Evolutionary conservation across 2,113 vertebrate genomes (phyloP).

Genomic region (Nerophis ophidion): DNA sequence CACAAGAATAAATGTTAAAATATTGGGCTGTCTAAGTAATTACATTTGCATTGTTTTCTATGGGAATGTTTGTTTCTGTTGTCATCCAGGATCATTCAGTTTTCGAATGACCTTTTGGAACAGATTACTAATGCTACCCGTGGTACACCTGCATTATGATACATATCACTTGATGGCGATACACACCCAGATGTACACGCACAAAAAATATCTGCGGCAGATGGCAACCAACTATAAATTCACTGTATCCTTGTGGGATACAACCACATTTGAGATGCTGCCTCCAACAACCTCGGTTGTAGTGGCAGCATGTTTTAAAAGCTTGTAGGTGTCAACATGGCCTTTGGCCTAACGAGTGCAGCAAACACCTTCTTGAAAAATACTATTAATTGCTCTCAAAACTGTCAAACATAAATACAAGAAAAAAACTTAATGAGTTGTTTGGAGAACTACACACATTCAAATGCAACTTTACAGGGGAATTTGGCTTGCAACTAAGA

Average conservation of each 20-base stretch:
- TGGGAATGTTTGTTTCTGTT: too few relatives aligned
- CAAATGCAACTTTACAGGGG: conserved; percentile 20
- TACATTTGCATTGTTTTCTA: too few relatives aligned
- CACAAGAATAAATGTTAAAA: too few relatives aligned
- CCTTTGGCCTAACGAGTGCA: conserved; percentile 16
- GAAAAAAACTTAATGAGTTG: conserved; percentile 22
- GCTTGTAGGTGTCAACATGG: conserved; percentile 9
- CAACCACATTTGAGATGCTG: background rate
- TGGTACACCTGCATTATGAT: too few relatives aligned
- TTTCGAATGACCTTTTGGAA: too few relatives aligned
- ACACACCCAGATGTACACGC: background rate
- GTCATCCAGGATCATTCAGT: too few relatives aligned
- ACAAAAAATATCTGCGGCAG: background rate
- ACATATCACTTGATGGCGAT: too few relatives aligned
- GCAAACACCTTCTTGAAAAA: conserved; percentile 7
- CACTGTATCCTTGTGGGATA: background rate
- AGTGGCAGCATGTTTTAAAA: conserved; percentile 13
- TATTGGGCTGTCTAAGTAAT: too few relatives aligned
- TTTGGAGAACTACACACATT: conserved; percentile 8
- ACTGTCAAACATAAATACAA: conserved; percentile 30
- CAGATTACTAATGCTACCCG: too few relatives aligned
- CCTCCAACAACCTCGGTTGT: background rate
- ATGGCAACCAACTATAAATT: background rate
- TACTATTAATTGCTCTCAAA: background rate
- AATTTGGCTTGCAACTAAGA: conserved; percentile 7